A percentile compares a stretch with the other conserved stretches of the same genome.
Evolutionary conservation across 2,888 invertebrate genomes (phyloP).

Genomic region (Aproaerema taeniolella): DNA sequence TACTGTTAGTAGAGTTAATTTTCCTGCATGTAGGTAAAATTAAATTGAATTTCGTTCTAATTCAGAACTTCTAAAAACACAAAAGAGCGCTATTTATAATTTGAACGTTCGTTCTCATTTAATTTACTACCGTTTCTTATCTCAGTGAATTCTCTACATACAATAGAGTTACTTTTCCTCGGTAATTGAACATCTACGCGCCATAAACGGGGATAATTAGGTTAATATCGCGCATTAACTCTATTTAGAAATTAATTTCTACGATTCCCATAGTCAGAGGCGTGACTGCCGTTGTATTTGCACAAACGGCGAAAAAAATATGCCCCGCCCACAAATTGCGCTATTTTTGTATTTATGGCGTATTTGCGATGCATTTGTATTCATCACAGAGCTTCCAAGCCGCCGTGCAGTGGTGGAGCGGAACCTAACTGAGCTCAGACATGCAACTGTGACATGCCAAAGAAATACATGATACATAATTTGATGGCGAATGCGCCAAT

Average conservation of each 20-base stretch:
- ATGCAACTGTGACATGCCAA: conserved; percentile 32
- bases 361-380: conserved; percentile 35
- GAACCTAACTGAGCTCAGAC: conserved; percentile 41
- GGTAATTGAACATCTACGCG: conserved; percentile 14
- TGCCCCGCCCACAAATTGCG: conserved; percentile 36
- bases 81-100: too few species aligned
- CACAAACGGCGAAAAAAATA: conserved; percentile 45
- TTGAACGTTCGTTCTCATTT: too few species aligned
- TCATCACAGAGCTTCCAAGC: conserved; percentile 29
- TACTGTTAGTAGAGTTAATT: too few species aligned
- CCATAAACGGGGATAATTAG: conserved; percentile 13
- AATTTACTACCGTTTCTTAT: too few species aligned
- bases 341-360: conserved; percentile 10
- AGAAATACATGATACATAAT: conserved; percentile 2
- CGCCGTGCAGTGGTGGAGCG: conserved; percentile 27
- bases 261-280: conserved; percentile 34
- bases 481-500: neutral
- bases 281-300: conserved; percentile 42
- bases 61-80: too few species aligned
- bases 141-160: too few species aligned
- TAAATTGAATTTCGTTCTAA: too few species aligned
- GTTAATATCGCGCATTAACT: conserved; percentile 30
- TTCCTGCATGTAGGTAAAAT: too few species aligned
- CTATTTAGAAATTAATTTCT: conserved; percentile 32
- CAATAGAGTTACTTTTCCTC: neutral